A percentile compares a stretch with the other conserved stretches of the same genome.
These are phyloP conservation scores for Tribolium freemani DNA, from an alignment of 2,888 invertebrate genomes.

Conservation along the genomic window DNA sequence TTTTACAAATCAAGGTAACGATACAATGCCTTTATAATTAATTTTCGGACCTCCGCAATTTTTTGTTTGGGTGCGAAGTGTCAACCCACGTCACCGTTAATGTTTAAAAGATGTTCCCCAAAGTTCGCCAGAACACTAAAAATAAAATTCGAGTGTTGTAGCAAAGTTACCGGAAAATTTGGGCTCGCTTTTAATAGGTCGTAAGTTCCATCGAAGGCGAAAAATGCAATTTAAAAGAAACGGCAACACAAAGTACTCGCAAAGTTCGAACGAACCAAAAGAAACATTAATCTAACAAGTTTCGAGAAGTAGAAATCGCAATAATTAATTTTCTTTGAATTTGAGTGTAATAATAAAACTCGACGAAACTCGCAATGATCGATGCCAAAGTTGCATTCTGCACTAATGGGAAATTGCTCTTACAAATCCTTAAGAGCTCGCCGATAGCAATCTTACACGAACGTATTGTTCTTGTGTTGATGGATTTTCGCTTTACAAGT, in stretches of 20 bases:
- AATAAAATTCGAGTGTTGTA: not conserved
- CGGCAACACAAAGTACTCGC: slow-evolving; percentile 16
- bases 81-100: too few relatives aligned
- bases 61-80: too few relatives aligned
- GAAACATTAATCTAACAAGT: slow-evolving; percentile 39
- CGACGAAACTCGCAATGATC: slow-evolving; percentile 34
- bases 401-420: slow-evolving; percentile 44
- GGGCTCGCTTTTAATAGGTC: not conserved
- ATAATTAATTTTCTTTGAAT: slow-evolving; percentile 42
- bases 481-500: slow-evolving; percentile 24
- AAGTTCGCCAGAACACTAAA: too few relatives aligned
- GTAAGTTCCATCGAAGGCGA: not conserved
- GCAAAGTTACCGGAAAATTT: not conserved
- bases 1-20: too few relatives aligned
- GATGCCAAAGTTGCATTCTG: slow-evolving; percentile 46
- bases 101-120: too few relatives aligned
- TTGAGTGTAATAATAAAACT: slow-evolving; percentile 31
- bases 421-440: slow-evolving; percentile 23
- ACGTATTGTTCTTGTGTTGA: slow-evolving; percentile 47
- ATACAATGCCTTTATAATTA: too few relatives aligned
- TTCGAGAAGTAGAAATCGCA: slow-evolving; percentile 30
- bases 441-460: slow-evolving; percentile 23
- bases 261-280: slow-evolving; percentile 18
- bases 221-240: slow-evolving; percentile 34
- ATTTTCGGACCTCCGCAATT: too few relatives aligned